Conservation (phyloP, 2,797 vertebrate species). For the Artibeus lituratus region DNA sequence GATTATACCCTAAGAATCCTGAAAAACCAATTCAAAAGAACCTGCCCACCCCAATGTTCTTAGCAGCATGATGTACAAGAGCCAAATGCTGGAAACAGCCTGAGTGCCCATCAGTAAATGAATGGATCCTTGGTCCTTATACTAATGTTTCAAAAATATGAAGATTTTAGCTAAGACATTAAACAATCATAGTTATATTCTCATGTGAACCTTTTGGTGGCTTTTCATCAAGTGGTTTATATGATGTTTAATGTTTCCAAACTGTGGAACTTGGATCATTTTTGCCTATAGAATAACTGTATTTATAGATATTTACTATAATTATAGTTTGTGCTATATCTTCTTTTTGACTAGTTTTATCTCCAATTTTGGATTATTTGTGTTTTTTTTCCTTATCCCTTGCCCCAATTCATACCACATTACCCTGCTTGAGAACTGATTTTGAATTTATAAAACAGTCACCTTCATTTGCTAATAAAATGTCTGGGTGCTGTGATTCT, state of each 20-base stretch:
- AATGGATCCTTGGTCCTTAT: background rate
- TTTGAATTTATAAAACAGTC: background rate
- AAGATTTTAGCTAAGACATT: background rate
- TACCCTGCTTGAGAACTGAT: background rate
- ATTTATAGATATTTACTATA: background rate
- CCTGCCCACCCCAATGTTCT: no score
- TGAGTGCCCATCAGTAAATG: no score
- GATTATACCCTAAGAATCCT: no score
- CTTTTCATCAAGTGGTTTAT: background rate
- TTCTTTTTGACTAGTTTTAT: background rate
- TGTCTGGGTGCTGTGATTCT: background rate
- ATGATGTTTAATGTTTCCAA: background rate
- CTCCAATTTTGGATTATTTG: background rate
- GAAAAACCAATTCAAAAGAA: no score
- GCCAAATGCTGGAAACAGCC: no score
- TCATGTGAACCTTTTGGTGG: background rate
- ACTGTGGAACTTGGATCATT: background rate
- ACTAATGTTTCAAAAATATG: background rate
- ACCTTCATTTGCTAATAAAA: background rate
- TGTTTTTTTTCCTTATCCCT: background rate
- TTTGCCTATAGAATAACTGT: background rate
- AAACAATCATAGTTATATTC: background rate
- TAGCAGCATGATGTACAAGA: no score
- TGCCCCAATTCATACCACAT: background rate
- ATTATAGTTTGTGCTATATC: background rate